phyloP scores from a whole-genome alignment of 2,888 invertebrate genomes.

The Synanthedon tipuliformis region DNA sequence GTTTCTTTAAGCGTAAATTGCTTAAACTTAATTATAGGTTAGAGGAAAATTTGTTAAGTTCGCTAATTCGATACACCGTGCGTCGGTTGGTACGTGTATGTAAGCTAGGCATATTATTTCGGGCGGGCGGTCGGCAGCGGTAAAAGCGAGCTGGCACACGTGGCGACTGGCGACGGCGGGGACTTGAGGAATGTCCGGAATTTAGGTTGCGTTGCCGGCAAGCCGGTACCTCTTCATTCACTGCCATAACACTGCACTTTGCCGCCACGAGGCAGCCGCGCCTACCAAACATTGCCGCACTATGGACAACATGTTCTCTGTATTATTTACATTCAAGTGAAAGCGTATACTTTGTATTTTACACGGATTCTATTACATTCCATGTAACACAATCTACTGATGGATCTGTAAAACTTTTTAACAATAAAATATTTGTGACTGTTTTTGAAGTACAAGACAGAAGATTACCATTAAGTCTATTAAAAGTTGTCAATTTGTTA shows the following conservation, averaged over 20 bases:
- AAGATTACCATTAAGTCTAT: too few relatives aligned
- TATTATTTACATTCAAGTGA: background rate
- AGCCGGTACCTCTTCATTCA: constrained; percentile 68
- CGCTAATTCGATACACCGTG: constrained; percentile 45
- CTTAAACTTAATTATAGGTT: background rate
- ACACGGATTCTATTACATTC: too few relatives aligned
- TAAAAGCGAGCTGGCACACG: constrained; percentile 58
- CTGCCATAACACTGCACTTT: constrained; percentile 59
- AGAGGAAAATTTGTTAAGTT: constrained; percentile 18
- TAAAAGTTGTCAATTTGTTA: too few relatives aligned
- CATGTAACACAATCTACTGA: background rate
- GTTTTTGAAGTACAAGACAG: too few relatives aligned
- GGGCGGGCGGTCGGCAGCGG: constrained; percentile 46
- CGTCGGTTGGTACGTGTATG: constrained; percentile 35
- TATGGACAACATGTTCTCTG: background rate
- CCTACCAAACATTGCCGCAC: background rate
- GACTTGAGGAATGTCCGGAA: constrained; percentile 61
- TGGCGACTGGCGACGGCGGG: constrained; percentile 49
- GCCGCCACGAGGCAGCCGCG: constrained; percentile 2
- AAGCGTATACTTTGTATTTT: too few relatives aligned
- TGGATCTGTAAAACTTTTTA: background rate
- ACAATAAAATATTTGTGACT: too few relatives aligned
- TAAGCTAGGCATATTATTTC: constrained; percentile 54
- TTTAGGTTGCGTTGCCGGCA: constrained; percentile 68
- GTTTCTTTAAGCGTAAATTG: background rate